Evolutionary conservation across 1,140 invertebrate species (phyloP), one percentile per base, ranked within the genome.

Genomic region (Bombus soroeensis): DNA sequence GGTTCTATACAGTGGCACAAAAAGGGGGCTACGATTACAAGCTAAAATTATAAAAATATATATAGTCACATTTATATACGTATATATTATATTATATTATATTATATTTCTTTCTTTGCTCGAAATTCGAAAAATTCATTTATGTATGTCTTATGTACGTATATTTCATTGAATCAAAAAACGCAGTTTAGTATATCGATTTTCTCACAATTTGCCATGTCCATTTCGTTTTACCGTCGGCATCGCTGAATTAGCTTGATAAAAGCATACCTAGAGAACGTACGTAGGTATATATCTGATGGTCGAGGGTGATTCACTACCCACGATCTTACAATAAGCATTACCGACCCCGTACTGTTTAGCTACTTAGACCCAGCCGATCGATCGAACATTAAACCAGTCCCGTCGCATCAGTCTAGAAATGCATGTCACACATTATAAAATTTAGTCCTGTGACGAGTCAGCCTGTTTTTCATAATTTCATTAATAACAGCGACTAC

Each of bases 191-290:
- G 25, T 37, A 34, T 83, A 83, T 83, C 64, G 74, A 83, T 78
- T 83, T 78, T 78, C 74, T 83, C 81, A 77, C 43, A 83, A 68
- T 83, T 68, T 78, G 47, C 74, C 73, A 64, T 74, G 62, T 78
- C 57, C 41, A 78, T 83, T 57, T 83, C 74, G n/a, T 83, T 83
- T 28, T 78, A 25, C 37, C 34, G 37, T 28, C 43, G 47, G 1
- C 18, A 53, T 53, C 47, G 43, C 43, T 78, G 64, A 43, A 77
- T 68, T 82, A 82, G n/a, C 64, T 47, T 34, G 47, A 70, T 83
- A 78, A 83, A 78, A 83, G 81, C n/a, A 53, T 78, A 70, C 43
- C 32, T 34, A 37, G 22, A 74, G 62, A 39, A 72, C 39, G 34
- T 76, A 68, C 37, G 28, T 83, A 83, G 34, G 25, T 76, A 68